These are phyloP conservation scores for Pyrochroa serraticornis DNA, from an alignment of 2,888 invertebrate species.

Conservation along the genomic window DNA sequence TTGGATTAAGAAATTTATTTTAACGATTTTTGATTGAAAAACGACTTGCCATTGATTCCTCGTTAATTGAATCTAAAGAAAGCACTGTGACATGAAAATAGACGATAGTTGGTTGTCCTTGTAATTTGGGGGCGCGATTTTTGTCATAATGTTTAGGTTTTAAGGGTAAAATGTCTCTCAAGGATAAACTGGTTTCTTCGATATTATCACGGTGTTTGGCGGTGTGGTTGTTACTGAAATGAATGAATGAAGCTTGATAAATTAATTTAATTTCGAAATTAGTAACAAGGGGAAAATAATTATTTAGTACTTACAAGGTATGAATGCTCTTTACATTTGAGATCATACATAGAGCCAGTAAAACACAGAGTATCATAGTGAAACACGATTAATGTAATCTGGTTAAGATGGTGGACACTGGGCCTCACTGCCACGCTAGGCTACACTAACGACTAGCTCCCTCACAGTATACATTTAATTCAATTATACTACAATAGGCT, in stretches of 20 bases:
- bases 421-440: slow-evolving; percentile 38
- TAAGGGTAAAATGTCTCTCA: slow-evolving; percentile 84
- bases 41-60: slow-evolving; percentile 84
- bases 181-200: slow-evolving; percentile 71
- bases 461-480: slow-evolving; percentile 49
- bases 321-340: slow-evolving; percentile 47
- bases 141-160: slow-evolving; percentile 88
- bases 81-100: slow-evolving; percentile 91
- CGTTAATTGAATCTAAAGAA: slow-evolving; percentile 92
- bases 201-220: slow-evolving; percentile 39
- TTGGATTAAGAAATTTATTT: neutral
- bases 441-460: slow-evolving; percentile 47
- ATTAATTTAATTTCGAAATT: slow-evolving; percentile 27
- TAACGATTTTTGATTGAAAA: neutral
- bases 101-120: slow-evolving; percentile 86
- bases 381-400: slow-evolving; percentile 39
- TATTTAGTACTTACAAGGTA: slow-evolving; percentile 43
- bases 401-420: slow-evolving; percentile 34
- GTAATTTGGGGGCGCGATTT: slow-evolving; percentile 84
- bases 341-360: slow-evolving; percentile 45
- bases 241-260: slow-evolving; percentile 12
- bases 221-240: slow-evolving; percentile 41
- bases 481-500: slow-evolving; percentile 53
- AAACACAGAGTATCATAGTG: slow-evolving; percentile 41
- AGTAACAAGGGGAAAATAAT: slow-evolving; percentile 28